A percentile compares a stretch with the other conserved stretches of the same genome.
phyloP scores from a whole-genome alignment of 1,140 invertebrate genomes.

The Pseudomyrmex cubaensis region DNA sequence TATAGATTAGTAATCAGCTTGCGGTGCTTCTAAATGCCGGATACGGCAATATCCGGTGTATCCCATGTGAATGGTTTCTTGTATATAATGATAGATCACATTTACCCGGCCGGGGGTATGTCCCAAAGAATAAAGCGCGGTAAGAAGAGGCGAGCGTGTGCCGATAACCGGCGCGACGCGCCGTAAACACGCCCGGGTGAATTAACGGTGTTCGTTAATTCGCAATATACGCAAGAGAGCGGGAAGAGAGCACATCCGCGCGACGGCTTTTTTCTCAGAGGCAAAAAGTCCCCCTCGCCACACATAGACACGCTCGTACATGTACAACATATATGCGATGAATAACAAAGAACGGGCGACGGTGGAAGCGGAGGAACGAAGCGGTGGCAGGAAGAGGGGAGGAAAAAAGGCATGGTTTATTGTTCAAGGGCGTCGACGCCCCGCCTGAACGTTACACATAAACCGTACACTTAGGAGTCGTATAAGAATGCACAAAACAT shows the following conservation, averaged over 20 bases:
- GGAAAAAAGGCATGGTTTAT: conserved; percentile 54
- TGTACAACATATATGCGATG: conserved; percentile 29
- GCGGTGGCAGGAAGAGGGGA: conserved; percentile 37
- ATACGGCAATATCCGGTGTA: conserved; percentile 53
- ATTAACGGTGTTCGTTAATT: conserved; percentile 60
- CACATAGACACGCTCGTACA: neutral
- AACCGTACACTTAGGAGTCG: conserved; percentile 67
- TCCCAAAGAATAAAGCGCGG: conserved; percentile 35
- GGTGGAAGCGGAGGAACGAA: conserved; percentile 14
- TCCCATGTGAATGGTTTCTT: conserved; percentile 9
- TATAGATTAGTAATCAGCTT: conserved; percentile 26
- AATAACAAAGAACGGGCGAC: conserved; percentile 24
- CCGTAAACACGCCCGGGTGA: conserved; percentile 34
- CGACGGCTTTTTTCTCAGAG: conserved; percentile 26
- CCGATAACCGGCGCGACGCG: conserved; percentile 24
- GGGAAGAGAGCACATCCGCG: neutral
- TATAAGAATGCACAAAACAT: conserved; percentile 63
- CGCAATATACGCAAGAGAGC: conserved; percentile 4
- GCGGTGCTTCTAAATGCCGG: conserved; percentile 45
- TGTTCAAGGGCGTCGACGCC: conserved; percentile 71
- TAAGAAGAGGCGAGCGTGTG: neutral
- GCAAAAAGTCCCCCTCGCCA: conserved; percentile 29
- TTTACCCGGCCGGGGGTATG: neutral
- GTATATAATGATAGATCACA: conserved; percentile 32
- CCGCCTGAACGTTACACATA: conserved; percentile 64